phyloP scores from a whole-genome alignment of 2,113 vertebrate species.

The Pedionomus torquatus region DNA sequence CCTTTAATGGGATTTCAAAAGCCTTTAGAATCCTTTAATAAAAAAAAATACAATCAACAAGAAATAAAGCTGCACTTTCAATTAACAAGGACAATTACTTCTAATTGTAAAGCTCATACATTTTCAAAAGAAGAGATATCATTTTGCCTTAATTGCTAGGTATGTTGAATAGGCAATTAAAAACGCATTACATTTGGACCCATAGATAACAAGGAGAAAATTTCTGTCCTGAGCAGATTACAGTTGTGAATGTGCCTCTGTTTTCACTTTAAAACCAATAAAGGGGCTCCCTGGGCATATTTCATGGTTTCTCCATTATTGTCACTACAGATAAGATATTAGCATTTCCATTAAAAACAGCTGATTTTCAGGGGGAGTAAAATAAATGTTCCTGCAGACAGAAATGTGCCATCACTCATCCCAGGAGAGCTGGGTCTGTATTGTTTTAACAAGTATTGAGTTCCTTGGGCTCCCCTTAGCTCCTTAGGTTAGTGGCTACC shows the following conservation, averaged over 20 bases:
- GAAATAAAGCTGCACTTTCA: conserved; percentile 76
- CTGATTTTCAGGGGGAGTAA: neutral
- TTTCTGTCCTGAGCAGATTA: conserved; percentile 51
- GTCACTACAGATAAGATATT: neutral
- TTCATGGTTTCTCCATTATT: conserved; percentile 8
- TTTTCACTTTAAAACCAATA: conserved; percentile 7
- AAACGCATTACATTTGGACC: conserved; percentile 72
- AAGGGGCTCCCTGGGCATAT: neutral
- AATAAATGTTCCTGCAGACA: neutral
- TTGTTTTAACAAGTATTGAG: neutral
- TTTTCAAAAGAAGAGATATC: conserved; percentile 72
- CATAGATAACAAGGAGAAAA: conserved; percentile 53
- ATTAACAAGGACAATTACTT: conserved; percentile 77
- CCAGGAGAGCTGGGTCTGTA: neutral
- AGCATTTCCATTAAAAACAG: conserved; percentile 4
- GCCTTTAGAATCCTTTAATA: conserved; percentile 46
- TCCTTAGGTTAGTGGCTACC: neutral
- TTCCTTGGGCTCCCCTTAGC: neutral
- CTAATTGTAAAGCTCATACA: conserved; percentile 71
- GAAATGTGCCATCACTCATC: neutral
- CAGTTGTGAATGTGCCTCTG: neutral
- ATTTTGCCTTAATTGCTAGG: conserved; percentile 75
- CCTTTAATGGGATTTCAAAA: conserved; percentile 45
- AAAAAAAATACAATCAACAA: conserved; percentile 55
- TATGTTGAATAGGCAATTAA: conserved; percentile 77